phyloP scores from a whole-genome alignment of 2,888 invertebrate genomes.

The Drosophila neotestacea region DNA sequence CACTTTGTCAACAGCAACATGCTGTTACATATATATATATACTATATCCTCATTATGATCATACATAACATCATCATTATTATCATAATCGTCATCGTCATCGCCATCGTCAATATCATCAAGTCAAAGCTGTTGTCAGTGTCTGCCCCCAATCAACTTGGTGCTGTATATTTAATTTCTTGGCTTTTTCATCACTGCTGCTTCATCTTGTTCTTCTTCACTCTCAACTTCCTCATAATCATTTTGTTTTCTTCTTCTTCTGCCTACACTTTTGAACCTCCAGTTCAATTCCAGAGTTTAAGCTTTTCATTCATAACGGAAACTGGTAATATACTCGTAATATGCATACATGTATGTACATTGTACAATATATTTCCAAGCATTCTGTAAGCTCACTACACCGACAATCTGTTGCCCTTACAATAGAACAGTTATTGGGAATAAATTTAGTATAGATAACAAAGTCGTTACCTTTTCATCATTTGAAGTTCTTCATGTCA shows the following conservation, averaged over 20 bases:
- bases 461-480: no score
- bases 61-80: slow-evolving; percentile 14
- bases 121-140: slow-evolving; percentile 21
- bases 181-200: slow-evolving; percentile 23
- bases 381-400: neutral
- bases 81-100: slow-evolving; percentile 18
- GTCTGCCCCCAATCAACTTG: slow-evolving; percentile 53
- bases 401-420: slow-evolving; percentile 15
- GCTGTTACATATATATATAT: neutral
- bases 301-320: slow-evolving; percentile 50
- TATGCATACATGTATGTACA: slow-evolving; percentile 11
- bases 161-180: slow-evolving; percentile 53
- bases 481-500: no score
- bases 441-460: no score
- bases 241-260: slow-evolving; percentile 1
- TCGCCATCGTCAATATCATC: slow-evolving; percentile 25
- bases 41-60: slow-evolving; percentile 4
- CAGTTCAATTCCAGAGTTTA: slow-evolving; percentile 20
- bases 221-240: neutral
- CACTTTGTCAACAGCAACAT: slow-evolving; percentile 10
- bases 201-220: neutral
- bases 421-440: neutral
- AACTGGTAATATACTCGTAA: slow-evolving; percentile 38
- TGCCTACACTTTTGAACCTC: slow-evolving; percentile 48
- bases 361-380: slow-evolving; percentile 40